Evolutionary conservation across 2,113 vertebrate species (phyloP).

Genomic region (Syngnathus floridae): DNA sequence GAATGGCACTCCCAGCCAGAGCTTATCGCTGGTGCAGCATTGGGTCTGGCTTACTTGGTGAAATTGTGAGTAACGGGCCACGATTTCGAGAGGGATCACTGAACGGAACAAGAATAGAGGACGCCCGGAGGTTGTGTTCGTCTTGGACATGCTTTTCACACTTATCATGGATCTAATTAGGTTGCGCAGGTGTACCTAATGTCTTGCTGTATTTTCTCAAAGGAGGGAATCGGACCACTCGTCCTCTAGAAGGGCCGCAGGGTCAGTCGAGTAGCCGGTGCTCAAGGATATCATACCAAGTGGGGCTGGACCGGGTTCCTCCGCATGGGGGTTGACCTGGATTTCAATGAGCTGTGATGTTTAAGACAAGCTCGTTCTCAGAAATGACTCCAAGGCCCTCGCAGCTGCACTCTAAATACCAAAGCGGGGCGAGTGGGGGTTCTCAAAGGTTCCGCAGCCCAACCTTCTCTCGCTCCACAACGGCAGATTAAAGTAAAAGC

Average conservation of each 20-base stretch:
- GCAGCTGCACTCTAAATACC: neutral
- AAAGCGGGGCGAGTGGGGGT: neutral
- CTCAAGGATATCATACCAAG: constrained; percentile 40
- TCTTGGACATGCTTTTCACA: no score
- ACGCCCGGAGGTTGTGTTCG: neutral
- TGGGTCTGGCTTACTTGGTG: no score
- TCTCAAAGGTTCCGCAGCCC: neutral
- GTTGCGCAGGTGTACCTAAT: neutral
- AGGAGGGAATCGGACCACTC: neutral
- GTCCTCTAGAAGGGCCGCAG: constrained; percentile 28
- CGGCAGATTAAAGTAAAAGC: constrained; percentile 6
- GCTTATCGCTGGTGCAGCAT: no score
- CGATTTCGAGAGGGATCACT: no score
- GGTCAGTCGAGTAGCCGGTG: constrained; percentile 37
- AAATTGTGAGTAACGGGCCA: no score
- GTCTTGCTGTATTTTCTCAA: neutral
- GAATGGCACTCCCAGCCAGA: no score
- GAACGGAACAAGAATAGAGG: neutral
- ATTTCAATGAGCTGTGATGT: constrained; percentile 33
- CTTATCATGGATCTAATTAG: neutral
- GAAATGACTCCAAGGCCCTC: constrained; percentile 19
- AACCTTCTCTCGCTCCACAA: constrained; percentile 9
- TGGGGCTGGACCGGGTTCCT: constrained; percentile 21
- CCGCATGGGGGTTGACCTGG: constrained; percentile 48
- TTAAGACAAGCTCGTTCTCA: constrained; percentile 22